Percentiles rank a stretch among this genome's conserved stretches.
Evolutionary conservation across 2,113 vertebrate species (phyloP).

Genomic region (zebrafish (Danio rerio)): DNA sequence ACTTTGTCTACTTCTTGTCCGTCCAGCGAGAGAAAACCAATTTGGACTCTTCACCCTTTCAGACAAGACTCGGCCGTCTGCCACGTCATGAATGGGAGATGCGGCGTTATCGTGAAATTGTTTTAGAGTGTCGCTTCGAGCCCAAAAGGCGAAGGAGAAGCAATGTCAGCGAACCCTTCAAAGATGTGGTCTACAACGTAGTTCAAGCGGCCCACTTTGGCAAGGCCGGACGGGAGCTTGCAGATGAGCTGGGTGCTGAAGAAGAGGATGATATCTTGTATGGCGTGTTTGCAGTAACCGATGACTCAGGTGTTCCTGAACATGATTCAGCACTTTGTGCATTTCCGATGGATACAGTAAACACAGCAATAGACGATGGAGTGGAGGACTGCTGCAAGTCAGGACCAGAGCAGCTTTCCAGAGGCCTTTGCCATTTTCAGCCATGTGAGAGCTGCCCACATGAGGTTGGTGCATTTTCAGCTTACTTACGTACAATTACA

Average conservation of each 20-base stretch:
- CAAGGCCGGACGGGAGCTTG: constrained; percentile 74
- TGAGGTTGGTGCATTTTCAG: constrained; percentile 46
- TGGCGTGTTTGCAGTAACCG: constrained; percentile 80
- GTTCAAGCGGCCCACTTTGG: constrained; percentile 86
- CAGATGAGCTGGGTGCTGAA: constrained; percentile 73
- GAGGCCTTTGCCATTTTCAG: constrained; percentile 91
- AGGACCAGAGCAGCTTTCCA: constrained; percentile 71
- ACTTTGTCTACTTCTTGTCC: constrained; percentile 88
- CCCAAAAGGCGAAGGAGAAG: constrained; percentile 80
- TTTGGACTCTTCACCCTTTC: constrained; percentile 63
- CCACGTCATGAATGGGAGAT: constrained; percentile 72
- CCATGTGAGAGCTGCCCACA: constrained; percentile 84
- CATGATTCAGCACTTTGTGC: constrained; percentile 85
- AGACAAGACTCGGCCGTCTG: constrained; percentile 84
- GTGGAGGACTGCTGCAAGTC: constrained; percentile 85
- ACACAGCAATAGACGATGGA: constrained; percentile 83
- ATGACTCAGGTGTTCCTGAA: constrained; percentile 36
- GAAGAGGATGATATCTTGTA: constrained; percentile 81
- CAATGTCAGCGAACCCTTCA: neutral
- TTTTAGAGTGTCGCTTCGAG: constrained; percentile 84
- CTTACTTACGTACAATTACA: neutral
- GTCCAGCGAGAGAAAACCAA: constrained; percentile 81
- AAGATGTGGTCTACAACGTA: constrained; percentile 79
- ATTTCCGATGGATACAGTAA: constrained; percentile 83
- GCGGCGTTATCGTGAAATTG: constrained; percentile 86